A percentile compares a stretch with the other conserved stretches of the same genome.
Conservation (phyloP, 2,888 invertebrate genomes). For the Drosophila macrospina region DNA sequence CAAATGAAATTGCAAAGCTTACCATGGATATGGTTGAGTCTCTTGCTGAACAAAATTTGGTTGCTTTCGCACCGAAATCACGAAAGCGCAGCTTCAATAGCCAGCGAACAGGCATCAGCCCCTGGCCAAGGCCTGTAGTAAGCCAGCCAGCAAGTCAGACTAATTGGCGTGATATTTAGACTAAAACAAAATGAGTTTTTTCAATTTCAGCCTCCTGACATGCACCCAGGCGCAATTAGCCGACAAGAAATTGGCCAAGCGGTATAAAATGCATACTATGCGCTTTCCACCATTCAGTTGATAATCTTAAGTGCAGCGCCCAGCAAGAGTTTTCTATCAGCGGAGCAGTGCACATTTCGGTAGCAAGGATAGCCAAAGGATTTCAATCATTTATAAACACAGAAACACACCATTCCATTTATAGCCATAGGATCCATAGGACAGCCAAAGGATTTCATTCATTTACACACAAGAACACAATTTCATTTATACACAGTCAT, state of each 20-base stretch:
- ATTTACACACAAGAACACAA: not conserved
- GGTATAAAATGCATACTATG: constrained; percentile 82
- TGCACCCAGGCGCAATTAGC: constrained; percentile 70
- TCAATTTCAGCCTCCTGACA: constrained; percentile 66
- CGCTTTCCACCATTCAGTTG: constrained; percentile 78
- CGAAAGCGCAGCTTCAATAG: constrained; percentile 73
- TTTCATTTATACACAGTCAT: too few species aligned
- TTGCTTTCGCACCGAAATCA: constrained; percentile 74
- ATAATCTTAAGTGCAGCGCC: constrained; percentile 65
- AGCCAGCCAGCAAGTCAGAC: constrained; percentile 47
- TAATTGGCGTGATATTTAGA: constrained; percentile 82
- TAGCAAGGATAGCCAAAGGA: constrained; percentile 50
- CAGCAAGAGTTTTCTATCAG: constrained; percentile 45
- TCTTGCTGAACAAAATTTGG: constrained; percentile 44
- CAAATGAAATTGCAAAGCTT: constrained; percentile 57
- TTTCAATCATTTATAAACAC: too few species aligned
- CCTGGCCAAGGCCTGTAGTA: constrained; percentile 7
- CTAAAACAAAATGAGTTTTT: constrained; percentile 76
- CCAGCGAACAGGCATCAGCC: constrained; percentile 32
- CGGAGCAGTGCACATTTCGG: constrained; percentile 30
- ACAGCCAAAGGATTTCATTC: constrained; percentile 12
- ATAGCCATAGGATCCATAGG: too few species aligned
- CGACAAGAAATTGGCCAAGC: constrained; percentile 48
- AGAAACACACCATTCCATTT: not conserved
- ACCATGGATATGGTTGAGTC: constrained; percentile 10